Conservation (phyloP, 2,113 vertebrate species). For the Gavia stellata region DNA sequence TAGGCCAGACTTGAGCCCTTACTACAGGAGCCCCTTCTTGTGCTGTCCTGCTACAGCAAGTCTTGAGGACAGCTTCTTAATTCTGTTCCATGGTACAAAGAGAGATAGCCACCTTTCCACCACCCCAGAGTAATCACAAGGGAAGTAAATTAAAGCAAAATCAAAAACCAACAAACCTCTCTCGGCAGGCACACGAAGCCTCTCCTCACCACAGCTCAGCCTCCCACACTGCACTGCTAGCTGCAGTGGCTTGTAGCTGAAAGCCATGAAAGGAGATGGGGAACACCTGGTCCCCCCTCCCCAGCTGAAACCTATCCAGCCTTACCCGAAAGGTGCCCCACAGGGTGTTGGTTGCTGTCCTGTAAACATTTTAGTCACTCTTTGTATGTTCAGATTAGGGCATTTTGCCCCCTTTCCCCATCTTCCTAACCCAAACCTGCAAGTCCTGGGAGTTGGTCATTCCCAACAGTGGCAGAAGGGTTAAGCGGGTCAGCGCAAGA, state of each 20-base stretch:
- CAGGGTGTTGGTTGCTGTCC: neutral
- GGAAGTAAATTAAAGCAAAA: neutral
- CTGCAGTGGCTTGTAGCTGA: neutral
- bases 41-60: neutral
- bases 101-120: neutral
- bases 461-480: neutral
- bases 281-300: neutral
- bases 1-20: neutral
- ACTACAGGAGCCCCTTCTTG: neutral
- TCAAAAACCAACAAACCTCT: neutral
- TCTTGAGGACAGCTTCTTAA: neutral
- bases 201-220: neutral
- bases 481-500: neutral
- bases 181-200: rapidly evolving
- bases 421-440: neutral
- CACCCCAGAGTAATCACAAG: neutral
- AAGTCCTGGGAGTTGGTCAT: neutral
- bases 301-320: neutral
- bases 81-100: neutral
- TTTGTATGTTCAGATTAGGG: neutral
- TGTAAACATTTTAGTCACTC: neutral
- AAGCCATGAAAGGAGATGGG: neutral
- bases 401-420: neutral
- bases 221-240: neutral
- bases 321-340: neutral